Base-by-base conservation (phyloP, 1,140 invertebrate species). In the Tenebrio molitor region DNA sequence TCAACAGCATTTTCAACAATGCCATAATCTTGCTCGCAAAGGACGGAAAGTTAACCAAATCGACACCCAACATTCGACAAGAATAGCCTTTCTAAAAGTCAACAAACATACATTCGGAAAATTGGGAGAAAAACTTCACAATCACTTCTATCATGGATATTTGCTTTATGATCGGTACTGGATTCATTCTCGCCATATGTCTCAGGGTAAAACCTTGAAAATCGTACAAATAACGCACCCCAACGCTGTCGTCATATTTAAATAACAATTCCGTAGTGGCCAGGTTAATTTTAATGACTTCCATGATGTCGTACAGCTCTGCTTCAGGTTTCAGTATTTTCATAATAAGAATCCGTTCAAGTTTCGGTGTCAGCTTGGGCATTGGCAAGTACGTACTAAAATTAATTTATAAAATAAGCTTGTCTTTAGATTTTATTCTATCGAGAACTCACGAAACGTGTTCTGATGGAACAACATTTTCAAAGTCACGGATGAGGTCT, bases 381-480 rank as follows among this genome's bases (percentile, higher is more conserved):
- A 70, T 8, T 2, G 68, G 50, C 8, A 70, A 21, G 23, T 12
- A 39, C 8, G 7, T 21, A 23, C 68, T 70, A 36, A 58, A 70
- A 70, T 6, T 21, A 21, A 2, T 46, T 46, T 46, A 15, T 15
- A 17, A 8, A 15, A 2, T 19, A 7, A 46, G n/a, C n/a, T n/a
- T n/a, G n/a, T n/a, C n/a, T n/a, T n/a, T n/a, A n/a, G n/a, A n/a
- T n/a, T n/a, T n/a, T n/a, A n/a, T n/a, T n/a, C n/a, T n/a, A n/a
- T n/a, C n/a, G n/a, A n/a, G n/a, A n/a, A n/a, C n/a, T n/a, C n/a
- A n/a, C 69, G 8, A 4, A 15, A 39, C 1, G 14, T 62, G 16
- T 29, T 58, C 2, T 41, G 69, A 63, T 12, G 69, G 69, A 7
- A 71, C 19, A 42, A 71, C 41, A 23, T 42, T 64, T 23, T 44